Base-by-base conservation (phyloP, 2,888 invertebrate genomes). In the Lottia gigantea region DNA sequence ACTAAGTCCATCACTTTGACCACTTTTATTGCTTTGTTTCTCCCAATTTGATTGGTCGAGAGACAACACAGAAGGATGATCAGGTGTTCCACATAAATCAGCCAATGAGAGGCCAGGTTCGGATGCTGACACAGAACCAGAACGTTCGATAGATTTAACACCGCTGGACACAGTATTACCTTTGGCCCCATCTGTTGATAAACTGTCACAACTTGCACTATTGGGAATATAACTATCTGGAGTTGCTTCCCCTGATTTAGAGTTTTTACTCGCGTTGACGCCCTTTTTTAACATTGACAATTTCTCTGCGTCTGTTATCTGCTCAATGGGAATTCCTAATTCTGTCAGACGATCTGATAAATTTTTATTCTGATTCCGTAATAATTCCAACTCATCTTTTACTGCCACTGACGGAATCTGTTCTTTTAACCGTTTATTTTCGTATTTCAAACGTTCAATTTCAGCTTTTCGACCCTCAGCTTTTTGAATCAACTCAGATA, bases 11-110 rank as follows among this genome's bases (percentile, higher is more conserved):
- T 87, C 87, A 63, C 86, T 86, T 71, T 77, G 74, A 46, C 75
- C 70, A 64, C 94, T 94, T 74, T 95, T 94, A 63, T 94, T 94
- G 71, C 95, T 95, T 88, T 95, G 94, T 88, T 95, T 95, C 89
- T 96, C 96, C 96, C 96, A 96, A 72, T 85, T 83, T 25, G 77
- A 74, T 7, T 79, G 78, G 65, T 85, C 84, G 47, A 84, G 71
- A 3, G 85, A 84, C 15, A 82, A 72, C 31, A 76, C 74, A 7
- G 81, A 80, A 2, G 83, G 83, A 64, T 85, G 84, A 11, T 85
- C 86, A 0, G 84, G 82, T 2, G 82, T 82, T 11, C 81, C 76
- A 70, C 82, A 81, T 23, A 84, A 75, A 69, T 87, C 86, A n/a
- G 72, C 77, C 40, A 85, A 71, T 0, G 83, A 82, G 55, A 84